Evolutionary conservation across 2,888 invertebrate species (phyloP).

Genomic region (Caenorhabditis sp.): DNA sequence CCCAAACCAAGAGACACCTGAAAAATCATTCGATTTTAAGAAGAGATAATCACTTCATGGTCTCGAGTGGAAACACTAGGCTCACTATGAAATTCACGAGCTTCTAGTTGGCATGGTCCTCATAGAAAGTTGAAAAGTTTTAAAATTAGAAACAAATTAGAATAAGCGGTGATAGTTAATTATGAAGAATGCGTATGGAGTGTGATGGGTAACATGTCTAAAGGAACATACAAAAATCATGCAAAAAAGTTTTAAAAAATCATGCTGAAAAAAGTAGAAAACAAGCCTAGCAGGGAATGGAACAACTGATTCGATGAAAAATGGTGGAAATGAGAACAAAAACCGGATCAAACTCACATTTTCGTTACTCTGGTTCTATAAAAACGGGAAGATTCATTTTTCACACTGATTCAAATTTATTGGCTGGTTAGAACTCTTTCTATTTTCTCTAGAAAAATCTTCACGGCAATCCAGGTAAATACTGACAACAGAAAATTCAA

Average conservation of each 20-base stretch:
- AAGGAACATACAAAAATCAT: conserved; percentile 30
- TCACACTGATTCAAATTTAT: conserved; percentile 8
- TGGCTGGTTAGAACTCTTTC: conserved; percentile 8
- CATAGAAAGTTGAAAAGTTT: conserved; percentile 1
- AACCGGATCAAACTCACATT: conserved; percentile 59
- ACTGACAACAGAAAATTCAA: conserved; percentile 40
- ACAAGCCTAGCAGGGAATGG: conserved; percentile 27
- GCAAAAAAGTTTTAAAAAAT: conserved; percentile 14
- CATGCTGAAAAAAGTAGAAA: conserved; percentile 25
- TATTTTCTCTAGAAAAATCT: not conserved
- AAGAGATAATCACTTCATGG: not conserved
- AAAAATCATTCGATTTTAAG: conserved; percentile 15
- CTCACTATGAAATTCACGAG: conserved; percentile 24
- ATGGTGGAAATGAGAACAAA: conserved; percentile 32
- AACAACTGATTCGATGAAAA: conserved; percentile 28
- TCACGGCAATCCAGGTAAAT: conserved; percentile 46
- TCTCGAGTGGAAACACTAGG: conserved; percentile 21
- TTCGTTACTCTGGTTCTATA: conserved; percentile 66
- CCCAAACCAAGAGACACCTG: conserved; percentile 80
- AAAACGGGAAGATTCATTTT: conserved; percentile 33
- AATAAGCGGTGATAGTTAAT: conserved; percentile 21
- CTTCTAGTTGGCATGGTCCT: conserved; percentile 14
- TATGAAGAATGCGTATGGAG: not conserved
- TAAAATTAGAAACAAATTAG: conserved; percentile 4
- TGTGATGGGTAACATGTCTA: conserved; percentile 2